Evolutionary conservation across 1,140 invertebrate species (phyloP), one percentile per base, ranked within the genome.

Genomic region (Cataglyphis hispanica): DNA sequence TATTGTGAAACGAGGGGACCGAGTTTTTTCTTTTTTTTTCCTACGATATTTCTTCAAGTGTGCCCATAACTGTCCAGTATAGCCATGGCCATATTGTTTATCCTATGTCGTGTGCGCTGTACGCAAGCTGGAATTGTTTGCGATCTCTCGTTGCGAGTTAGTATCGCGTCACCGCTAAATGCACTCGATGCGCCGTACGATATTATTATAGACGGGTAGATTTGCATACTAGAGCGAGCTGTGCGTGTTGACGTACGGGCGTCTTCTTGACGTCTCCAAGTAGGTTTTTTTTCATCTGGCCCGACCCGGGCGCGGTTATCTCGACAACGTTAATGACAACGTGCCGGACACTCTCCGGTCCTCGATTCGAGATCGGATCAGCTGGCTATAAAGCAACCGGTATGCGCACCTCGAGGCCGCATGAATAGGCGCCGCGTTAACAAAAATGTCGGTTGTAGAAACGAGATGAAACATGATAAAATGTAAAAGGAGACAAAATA

Each of bases 311-410:
- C 25, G 16, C 34, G 22, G 27, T 50, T 84, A 84, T 58, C 60
- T 84, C 72, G 81, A 84, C 46, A 50, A 50, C 60, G 43, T 84
- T 77, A 84, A 76, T 64, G 81, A 74, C 66, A 72, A 58, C 66
- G 34, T 66, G 66, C 34, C 63, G 31, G n/a, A 34, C 11, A 31
- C 31, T 80, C 31, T 80, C 22, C 8, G 43, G 31, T 66, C 1
- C 50, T 56, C 16, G 37, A 60, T 60, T 83, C 40, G 27, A 83
- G 78, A 83, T 80, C 61, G 31, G 13, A 80, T 80, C 76, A 70
- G 25, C 61, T 40, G 34, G 56, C 56, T 16, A 50, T 50, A 22
- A 25, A 34, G 7, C 31, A 19, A 69, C 37, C 25, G 53, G 37
- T 58, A 67, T 56, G 40, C 43, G 43, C 43, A 53, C 43, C 76